Evolutionary conservation across 2,113 vertebrate genomes (phyloP), one percentile per base, ranked within the genome.

Genomic region (Caloenas nicobarica): DNA sequence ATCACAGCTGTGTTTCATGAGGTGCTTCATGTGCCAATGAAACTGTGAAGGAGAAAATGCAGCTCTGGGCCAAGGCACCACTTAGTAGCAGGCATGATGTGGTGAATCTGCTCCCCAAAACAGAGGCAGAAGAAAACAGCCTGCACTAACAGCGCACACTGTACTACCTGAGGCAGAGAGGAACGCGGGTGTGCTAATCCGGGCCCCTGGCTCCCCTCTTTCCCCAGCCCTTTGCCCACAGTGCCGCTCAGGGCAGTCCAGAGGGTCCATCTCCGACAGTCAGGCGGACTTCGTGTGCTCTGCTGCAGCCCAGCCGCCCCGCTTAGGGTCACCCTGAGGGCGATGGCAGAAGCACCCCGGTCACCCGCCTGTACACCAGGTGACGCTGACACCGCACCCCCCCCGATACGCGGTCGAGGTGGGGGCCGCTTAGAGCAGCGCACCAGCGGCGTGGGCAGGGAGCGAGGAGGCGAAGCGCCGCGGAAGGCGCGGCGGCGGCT

Each of bases 11-110:
- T 4, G 15, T 40, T 60, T 72, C 8, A 6, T 7, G 1, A 21
- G 2, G 9, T 2, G 8, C 24, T 12, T 19, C 4, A 2, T 0
- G 0, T 71, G 18, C 22, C 28, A 5, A 10, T 0, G 3, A 24
- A 5, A 22, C 25, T 18, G 9, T 0, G 18, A 29, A 51, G 17
- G 13, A 22, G 24, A 13, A 17, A 68, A 28, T 0, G 7, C 13
- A 13, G 9, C 10, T 24, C 61, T 26, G 60, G 28, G 17, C 22
- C 29, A 33, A 51, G 26, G 5, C 13, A 24, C 11, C 24, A 2
- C 66, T 65, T 13, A 16, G 18, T 2, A 68, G 12, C 1, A 22
- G n/a, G 15, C 17, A 38, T 5, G 19, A 40, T 8, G 9, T 2
- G 9, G 5, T 5, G 12, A 72, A 56, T 7, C 22, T 17, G 16